Base-by-base conservation (phyloP, 1,140 invertebrate genomes). In the Cyclargus thomasi region DNA sequence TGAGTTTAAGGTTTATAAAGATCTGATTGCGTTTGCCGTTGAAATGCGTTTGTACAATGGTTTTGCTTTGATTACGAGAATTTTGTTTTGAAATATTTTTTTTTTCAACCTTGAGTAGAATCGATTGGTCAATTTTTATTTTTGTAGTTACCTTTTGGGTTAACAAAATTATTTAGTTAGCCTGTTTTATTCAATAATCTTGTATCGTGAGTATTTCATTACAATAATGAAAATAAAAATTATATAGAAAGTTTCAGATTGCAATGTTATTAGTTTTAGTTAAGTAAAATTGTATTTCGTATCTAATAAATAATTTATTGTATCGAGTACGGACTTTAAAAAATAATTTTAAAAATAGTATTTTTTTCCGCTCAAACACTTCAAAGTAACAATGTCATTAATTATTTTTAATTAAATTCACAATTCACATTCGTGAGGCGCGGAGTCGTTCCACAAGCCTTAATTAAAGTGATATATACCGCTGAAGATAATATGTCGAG, bases 331-430 rank as follows among this genome's bases (percentile, higher is more conserved):
- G 23, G n/a, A n/a, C n/a, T 6, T 23, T 23, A 23, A 2, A 23
- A 23, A 47, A 47, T 14, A 47, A 8, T 47, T 8, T 47, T 47
- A 14, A 6, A 39, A 10, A 14, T 39, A 0, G 39, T 14, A 59
- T 8, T 16, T 59, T 59, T 59, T 59, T 0, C 20, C 55, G 20
- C 55, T 59, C 20, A 59, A 22, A 59, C 55, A 22, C 47, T 39
- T 18, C 59, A 63, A 63, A 67, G 22, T 67, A 63, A 62, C 18
- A 47, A 39, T 62, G 21, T 22, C 21, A 23, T 63, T 67, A 36
- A 67, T 47, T 67, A 63, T 39, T 67, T 63, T 67, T 67, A 67
- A 67, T 67, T 67, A 67, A 67, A 67, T 67, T 67, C 59, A 53
- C 59, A 67, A 67, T 67, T 67, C 59, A 53, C 59, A 67, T 63